Evolutionary conservation across 1,140 invertebrate species (phyloP), one percentile per base, ranked within the genome.

Genomic region (Reticulitermes speratus): DNA sequence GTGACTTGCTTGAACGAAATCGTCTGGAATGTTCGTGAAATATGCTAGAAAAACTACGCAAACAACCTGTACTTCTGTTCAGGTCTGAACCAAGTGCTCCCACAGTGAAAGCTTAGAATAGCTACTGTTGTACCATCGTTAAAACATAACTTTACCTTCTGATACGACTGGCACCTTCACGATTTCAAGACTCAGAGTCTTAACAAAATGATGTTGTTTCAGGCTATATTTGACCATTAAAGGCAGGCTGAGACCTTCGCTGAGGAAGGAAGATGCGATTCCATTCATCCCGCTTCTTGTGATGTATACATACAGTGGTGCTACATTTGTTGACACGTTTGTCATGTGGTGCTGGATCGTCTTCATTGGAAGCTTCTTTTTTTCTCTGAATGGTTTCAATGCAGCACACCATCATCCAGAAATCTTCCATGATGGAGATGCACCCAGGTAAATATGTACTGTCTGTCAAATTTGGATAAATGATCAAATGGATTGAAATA

Each of bases 341-440:
- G 88, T 91, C 88, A 89, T 91, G 85, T 96, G 95, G 95, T 32
- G 94, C 0, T 90, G 92, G 84, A 94, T 96, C 44, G 89, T 94
- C 21, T 86, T 92, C 9, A 88, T 93, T 0, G 91, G 89, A 0
- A 96, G 96, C 89, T 93, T 95, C 32, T 87, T 93, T 5, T 96
- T 97, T 89, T 90, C 89, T 21, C 88, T 93, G 2, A 93, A 96
- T 81, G 96, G 95, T 8, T 87, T 96, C 0, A 96, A 94, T 89
- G 96, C 95, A 9, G 96, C 94, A 59, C 96, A 97, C 92, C 96
- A 97, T 90, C 95, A 96, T 91, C 96, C 96, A 0, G 93, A 96
- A 52, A 95, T 96, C 85, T 96, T 96, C 89, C 96, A 97, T 88
- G 96, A 97, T 89, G 96, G 96, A 9, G 96, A 97, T 90, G 90